Base-by-base conservation (phyloP, 2,113 vertebrate genomes). In the Paramormyrops kingsleyae region DNA sequence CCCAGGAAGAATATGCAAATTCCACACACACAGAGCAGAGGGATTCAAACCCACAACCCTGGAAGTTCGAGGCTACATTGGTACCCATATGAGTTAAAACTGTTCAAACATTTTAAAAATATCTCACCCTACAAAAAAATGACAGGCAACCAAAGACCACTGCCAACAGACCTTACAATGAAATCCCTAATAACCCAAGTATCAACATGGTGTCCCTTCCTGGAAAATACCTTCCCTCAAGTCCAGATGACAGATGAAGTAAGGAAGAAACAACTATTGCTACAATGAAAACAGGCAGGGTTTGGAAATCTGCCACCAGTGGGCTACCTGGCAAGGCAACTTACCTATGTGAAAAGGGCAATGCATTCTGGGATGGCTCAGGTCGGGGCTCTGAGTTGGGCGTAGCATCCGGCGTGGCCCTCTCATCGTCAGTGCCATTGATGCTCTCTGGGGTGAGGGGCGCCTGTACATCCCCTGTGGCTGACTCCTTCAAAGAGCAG, bases 311-410 rank as follows among this genome's bases (percentile, higher is more conserved):
- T 56, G 88, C 21, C 70, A 49, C 66, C 77, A 19, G 88, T 10
- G 17, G 1, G 31, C 4, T 35, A 21, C 13, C 19, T 9, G 49
- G 49, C 7, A n/a, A 87, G 27, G 50, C 35, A 13, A 31, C 35
- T 91, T 95, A 99, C 98, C 98, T 98, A 96, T 99, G 97, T 87
- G 97, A 97, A 96, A 97, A 97, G 94, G 97, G 94, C 93, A 98
- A 96, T 91, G 97, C 96, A 86, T 98, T 98, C 95, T 97, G 97
- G 91, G 97, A 95, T 91, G 96, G 96, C 94, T 99, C 98, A 90
- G 96, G 93, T 93, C 97, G 96, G 94, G 96, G 94, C 92, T 97
- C 97, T 1, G 94, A 93, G 93, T 96, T 97, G 93, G 97, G 97
- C 0, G 96, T 96, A 88, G 96, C 93, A 90, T 97, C 96, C 0